phyloP scores from a whole-genome alignment of 2,888 invertebrate species.

The Alloplasta piceator region DNA sequence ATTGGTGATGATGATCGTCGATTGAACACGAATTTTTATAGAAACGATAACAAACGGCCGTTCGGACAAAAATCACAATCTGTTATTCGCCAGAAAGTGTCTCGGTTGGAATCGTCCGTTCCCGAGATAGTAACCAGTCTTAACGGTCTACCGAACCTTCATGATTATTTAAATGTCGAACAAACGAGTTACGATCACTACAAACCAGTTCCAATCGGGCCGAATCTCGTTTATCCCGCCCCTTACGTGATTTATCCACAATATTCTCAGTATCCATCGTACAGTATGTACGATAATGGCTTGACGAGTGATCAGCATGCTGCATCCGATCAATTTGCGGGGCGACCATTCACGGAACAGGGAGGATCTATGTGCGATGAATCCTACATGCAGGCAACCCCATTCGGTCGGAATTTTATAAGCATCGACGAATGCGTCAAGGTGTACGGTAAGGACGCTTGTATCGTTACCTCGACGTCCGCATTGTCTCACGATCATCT shows the following conservation, averaged over 20 bases:
- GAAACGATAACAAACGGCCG: slow-evolving; percentile 47
- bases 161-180: slow-evolving; percentile 1
- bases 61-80: slow-evolving; percentile 17
- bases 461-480: slow-evolving; percentile 44
- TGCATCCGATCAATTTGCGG: not conserved
- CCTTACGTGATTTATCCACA: slow-evolving; percentile 15
- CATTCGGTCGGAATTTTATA: slow-evolving; percentile 38
- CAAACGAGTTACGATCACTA: slow-evolving; percentile 3
- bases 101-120: not conserved
- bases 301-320: not conserved
- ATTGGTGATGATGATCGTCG: slow-evolving; percentile 64
- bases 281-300: slow-evolving; percentile 18
- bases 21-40: slow-evolving; percentile 60
- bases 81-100: not conserved
- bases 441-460: slow-evolving; percentile 62
- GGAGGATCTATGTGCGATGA: slow-evolving; percentile 2
- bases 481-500: not conserved
- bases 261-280: slow-evolving; percentile 12
- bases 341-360: not conserved
- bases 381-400: not conserved
- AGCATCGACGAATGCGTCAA: slow-evolving; percentile 69
- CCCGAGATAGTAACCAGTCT: not conserved
- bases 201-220: slow-evolving; percentile 16
- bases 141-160: not conserved
- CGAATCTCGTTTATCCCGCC: slow-evolving; percentile 5